Evolutionary conservation across 2,888 invertebrate species (phyloP).

Genomic region (Pristionchus maxplancki): DNA sequence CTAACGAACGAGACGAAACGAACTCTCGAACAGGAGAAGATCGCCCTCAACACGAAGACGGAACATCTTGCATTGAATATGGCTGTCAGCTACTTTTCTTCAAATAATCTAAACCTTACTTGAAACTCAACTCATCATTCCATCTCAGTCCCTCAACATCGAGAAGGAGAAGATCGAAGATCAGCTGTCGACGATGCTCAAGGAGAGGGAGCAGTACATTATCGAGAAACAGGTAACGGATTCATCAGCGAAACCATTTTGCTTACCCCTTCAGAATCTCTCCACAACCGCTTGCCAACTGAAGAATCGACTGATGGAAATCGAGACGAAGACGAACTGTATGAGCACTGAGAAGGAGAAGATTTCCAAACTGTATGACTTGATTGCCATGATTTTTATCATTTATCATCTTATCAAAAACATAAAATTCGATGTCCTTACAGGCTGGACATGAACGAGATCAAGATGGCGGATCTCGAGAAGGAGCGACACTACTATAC

Average conservation of each 20-base stretch:
- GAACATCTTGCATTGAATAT: slow-evolving; percentile 71
- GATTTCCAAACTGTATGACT: slow-evolving; percentile 77
- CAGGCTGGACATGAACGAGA: slow-evolving; percentile 78
- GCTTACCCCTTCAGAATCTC: slow-evolving; percentile 74
- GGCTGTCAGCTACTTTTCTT: slow-evolving; percentile 55
- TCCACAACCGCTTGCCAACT: slow-evolving; percentile 77
- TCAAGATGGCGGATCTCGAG: slow-evolving; percentile 78
- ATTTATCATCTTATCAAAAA: no score
- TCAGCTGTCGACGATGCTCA: slow-evolving; percentile 73
- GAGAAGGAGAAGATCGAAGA: slow-evolving; percentile 78
- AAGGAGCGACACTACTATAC: slow-evolving; percentile 79
- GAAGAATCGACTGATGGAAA: slow-evolving; percentile 75
- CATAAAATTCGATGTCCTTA: slow-evolving; percentile 4
- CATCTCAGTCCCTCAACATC: slow-evolving; percentile 76
- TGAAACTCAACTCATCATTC: neutral
- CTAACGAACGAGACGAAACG: slow-evolving; percentile 78
- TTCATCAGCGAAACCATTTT: no score
- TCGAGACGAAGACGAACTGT: slow-evolving; percentile 78
- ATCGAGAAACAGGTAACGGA: slow-evolving; percentile 76
- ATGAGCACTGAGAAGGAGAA: slow-evolving; percentile 78
- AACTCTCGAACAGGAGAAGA: slow-evolving; percentile 77
- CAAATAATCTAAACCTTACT: neutral
- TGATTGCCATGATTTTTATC: no score
- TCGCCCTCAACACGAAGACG: slow-evolving; percentile 72
- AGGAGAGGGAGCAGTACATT: slow-evolving; percentile 76